phyloP scores from a whole-genome alignment of 2,888 invertebrate genomes.

The Drosophila meridionalis region DNA sequence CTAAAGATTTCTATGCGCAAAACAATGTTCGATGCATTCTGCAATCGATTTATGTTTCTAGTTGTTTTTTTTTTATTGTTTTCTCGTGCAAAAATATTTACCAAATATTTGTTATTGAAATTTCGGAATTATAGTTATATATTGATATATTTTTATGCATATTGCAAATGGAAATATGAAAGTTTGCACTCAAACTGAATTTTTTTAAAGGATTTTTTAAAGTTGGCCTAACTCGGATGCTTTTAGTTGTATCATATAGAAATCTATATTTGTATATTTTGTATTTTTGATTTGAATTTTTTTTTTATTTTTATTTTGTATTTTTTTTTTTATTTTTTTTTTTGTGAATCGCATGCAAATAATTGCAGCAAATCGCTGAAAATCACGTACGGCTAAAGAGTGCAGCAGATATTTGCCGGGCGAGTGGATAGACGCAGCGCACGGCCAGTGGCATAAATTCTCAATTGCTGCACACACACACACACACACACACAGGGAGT shows the following conservation, averaged over 20 bases:
- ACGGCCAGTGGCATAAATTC: constrained; percentile 16
- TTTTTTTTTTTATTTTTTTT: neutral
- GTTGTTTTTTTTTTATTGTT: too few species aligned
- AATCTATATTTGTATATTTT: neutral
- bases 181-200: too few species aligned
- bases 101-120: too few species aligned
- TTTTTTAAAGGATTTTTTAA: neutral
- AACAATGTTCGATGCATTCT: too few species aligned
- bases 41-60: too few species aligned
- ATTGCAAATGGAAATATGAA: too few species aligned
- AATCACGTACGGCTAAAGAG: constrained; percentile 65
- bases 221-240: neutral
- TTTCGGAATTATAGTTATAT: too few species aligned
- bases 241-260: neutral
- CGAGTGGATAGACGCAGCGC: neutral
- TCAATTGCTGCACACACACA: constrained; percentile 3
- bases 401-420: constrained; percentile 15
- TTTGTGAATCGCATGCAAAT: constrained; percentile 50
- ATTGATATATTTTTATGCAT: too few species aligned
- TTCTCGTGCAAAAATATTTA: too few species aligned
- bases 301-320: neutral
- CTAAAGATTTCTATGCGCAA: too few species aligned
- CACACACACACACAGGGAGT: too few species aligned
- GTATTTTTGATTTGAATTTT: neutral
- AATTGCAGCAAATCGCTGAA: constrained; percentile 65